Evolutionary conservation across 2,888 invertebrate genomes (phyloP).

Genomic region (Cephus sareptanus): DNA sequence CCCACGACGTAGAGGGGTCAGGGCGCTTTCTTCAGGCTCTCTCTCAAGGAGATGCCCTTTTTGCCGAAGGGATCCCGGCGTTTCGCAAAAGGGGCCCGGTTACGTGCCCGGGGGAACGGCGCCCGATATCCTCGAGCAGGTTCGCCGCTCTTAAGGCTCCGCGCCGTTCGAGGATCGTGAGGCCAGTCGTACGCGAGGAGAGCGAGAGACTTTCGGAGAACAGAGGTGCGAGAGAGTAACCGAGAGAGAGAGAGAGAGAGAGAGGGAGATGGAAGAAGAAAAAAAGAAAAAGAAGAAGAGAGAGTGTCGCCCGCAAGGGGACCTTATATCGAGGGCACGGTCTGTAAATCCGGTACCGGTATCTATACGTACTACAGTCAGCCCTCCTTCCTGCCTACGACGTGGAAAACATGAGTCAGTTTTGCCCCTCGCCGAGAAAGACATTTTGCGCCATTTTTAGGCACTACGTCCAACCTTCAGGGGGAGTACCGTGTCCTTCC

Average conservation of each 20-base stretch:
- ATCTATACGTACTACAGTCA: constrained; percentile 33
- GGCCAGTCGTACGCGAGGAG: background rate
- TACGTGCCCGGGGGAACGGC: constrained; percentile 25
- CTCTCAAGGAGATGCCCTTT: constrained; percentile 8
- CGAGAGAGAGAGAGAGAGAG: background rate
- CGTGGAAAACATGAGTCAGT: constrained; percentile 34
- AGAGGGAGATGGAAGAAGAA: background rate
- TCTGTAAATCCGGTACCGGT: constrained; percentile 55
- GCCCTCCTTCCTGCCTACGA: constrained; percentile 45
- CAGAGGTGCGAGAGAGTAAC: background rate
- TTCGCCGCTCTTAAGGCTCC: background rate
- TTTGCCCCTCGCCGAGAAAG: background rate
- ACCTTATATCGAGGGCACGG: constrained; percentile 50
- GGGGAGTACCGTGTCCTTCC: background rate
- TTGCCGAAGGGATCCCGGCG: constrained; percentile 15
- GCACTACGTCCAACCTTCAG: background rate
- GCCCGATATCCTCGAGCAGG: constrained; percentile 28
- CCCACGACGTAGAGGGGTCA: background rate
- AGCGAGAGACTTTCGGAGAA: background rate
- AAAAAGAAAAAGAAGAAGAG: constrained; percentile 10
- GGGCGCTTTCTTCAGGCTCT: constrained; percentile 1
- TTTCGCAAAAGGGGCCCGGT: constrained; percentile 27
- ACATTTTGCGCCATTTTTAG: background rate
- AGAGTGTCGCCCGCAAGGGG: constrained; percentile 16
- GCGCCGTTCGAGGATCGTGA: background rate